These are phyloP conservation scores for Xestia ashworthii DNA, from an alignment of 2,888 invertebrate genomes.

Conservation along the genomic window DNA sequence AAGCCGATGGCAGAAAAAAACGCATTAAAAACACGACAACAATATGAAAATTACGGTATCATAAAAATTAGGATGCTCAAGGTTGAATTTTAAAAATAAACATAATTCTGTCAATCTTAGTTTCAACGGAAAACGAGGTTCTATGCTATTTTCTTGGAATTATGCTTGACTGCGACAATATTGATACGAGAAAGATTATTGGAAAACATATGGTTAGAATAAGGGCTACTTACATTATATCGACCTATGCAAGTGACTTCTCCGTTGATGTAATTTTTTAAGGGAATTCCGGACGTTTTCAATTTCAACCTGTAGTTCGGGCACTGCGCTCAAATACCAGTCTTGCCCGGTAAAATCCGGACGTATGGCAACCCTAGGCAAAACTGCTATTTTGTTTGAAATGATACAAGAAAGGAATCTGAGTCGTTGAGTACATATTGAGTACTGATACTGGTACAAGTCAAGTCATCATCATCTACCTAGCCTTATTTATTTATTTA, in stretches of 20 bases:
- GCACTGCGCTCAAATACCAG: background rate
- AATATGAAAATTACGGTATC: background rate
- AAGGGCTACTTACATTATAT: background rate
- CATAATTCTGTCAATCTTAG: background rate
- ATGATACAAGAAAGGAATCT: background rate
- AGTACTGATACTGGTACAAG: too few relatives aligned
- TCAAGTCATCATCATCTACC: too few relatives aligned
- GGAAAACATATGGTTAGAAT: too few relatives aligned
- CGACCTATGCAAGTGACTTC: background rate
- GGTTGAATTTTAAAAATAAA: background rate
- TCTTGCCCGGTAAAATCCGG: background rate
- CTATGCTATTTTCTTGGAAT: background rate
- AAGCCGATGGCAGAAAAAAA: background rate
- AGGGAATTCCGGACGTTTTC: background rate
- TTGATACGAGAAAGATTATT: too few relatives aligned
- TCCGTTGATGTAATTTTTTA: too few relatives aligned
- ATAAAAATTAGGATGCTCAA: conserved; percentile 1
- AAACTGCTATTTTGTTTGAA: background rate
- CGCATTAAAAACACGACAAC: background rate
- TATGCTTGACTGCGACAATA: too few relatives aligned
- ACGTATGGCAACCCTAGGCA: background rate
- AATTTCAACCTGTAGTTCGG: background rate
- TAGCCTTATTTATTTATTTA: too few relatives aligned
- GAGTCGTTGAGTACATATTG: too few relatives aligned
- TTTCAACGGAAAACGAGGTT: background rate